Percentiles rank a stretch among this genome's conserved stretches.
phyloP scores from a whole-genome alignment of 2,113 vertebrate genomes.

The Balaeniceps rex region DNA sequence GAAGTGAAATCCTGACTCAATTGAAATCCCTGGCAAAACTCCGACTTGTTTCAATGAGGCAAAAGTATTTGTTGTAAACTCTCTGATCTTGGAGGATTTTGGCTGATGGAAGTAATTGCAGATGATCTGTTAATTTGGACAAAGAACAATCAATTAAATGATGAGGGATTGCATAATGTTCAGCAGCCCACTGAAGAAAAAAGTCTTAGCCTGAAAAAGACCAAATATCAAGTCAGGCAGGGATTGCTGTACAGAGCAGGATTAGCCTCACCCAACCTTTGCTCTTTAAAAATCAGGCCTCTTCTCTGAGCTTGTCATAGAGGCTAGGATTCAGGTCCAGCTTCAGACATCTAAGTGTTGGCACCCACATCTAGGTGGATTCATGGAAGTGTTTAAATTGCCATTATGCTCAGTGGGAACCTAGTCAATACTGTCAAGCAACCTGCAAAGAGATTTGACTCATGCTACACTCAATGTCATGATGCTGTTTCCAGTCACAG shows the following conservation, averaged over 20 bases:
- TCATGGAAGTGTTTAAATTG: neutral
- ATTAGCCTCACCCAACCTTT: neutral
- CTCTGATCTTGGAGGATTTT: neutral
- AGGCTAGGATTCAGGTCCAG: neutral
- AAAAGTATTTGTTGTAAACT: neutral
- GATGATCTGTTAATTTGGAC: neutral
- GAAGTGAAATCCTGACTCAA: neutral
- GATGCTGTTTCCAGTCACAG: neutral
- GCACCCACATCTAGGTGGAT: neutral
- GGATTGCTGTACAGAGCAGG: neutral
- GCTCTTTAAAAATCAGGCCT: neutral
- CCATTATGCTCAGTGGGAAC: neutral
- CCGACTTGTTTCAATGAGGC: neutral
- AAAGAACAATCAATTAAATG: neutral
- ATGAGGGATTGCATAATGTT: neutral
- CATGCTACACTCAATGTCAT: neutral
- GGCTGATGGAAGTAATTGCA: neutral
- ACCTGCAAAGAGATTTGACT: neutral
- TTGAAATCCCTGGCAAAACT: neutral
- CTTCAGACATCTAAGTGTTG: neutral
- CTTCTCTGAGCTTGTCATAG: neutral
- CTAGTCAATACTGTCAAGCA: neutral
- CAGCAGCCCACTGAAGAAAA: neutral
- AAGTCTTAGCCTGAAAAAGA: neutral
- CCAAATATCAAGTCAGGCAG: neutral